A percentile compares a stretch with the other conserved stretches of the same genome.
Evolutionary conservation across 1,140 invertebrate genomes (phyloP).

Genomic region (Drosophila asahinai): DNA sequence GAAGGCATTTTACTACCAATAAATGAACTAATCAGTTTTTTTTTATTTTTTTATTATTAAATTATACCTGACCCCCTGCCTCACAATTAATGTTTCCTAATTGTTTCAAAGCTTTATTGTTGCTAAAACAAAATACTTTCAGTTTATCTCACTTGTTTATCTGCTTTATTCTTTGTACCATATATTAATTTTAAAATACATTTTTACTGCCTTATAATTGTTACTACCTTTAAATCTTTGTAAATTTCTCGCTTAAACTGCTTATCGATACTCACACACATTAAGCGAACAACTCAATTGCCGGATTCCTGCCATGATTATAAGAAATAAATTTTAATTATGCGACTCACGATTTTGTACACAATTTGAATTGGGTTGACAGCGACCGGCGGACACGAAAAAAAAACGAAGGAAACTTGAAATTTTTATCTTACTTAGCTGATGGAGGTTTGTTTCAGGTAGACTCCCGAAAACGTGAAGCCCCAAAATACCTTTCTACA

Average conservation of each 20-base stretch:
- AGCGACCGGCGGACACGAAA: conserved; percentile 49
- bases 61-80: neutral
- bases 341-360: conserved; percentile 79
- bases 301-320: conserved; percentile 62
- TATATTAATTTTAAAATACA: neutral
- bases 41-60: too few species aligned
- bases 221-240: neutral
- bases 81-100: neutral
- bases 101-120: neutral
- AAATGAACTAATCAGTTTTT: neutral
- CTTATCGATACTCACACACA: conserved; percentile 13
- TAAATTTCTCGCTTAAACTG: conserved; percentile 31
- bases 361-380: conserved; percentile 83
- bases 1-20: neutral
- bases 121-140: neutral
- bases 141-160: neutral
- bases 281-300: conserved; percentile 66
- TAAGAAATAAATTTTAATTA: conserved; percentile 79
- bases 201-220: neutral
- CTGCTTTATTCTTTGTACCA: too few species aligned
- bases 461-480: conserved; percentile 59
- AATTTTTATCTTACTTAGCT: conserved; percentile 41
- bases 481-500: conserved; percentile 27
- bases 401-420: conserved; percentile 29
- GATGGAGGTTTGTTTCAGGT: conserved; percentile 59